Base-by-base conservation (phyloP, 2,797 vertebrate genomes). In the Falco peregrinus region DNA sequence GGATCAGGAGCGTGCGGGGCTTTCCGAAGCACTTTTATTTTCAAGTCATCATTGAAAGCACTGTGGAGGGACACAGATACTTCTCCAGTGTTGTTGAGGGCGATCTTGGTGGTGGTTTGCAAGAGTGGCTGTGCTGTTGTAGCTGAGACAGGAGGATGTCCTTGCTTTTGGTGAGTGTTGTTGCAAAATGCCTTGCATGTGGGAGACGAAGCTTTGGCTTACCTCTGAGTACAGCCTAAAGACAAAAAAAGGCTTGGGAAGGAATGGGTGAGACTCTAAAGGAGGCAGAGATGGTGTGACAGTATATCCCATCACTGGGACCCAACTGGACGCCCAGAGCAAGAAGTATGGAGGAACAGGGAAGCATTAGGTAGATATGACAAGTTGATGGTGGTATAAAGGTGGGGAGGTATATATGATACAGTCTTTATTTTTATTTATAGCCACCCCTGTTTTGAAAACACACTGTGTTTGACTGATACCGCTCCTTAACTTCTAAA, bases 141-240 rank as follows among this genome's bases (percentile, higher is more conserved):
- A n/a, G 37, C 33, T 39, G 11, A 11, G 63, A 4, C 51, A 25
- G 73, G 82, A 67, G 47, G 73, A 60, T 1, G 6, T 41, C 1
- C 5, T 43, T 47, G 50, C 48, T 48, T 76, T 59, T 28, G 43
- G 77, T 33, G 57, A 63, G 25, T 8, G 35, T 50, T 73, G 67
- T 60, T 33, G 8, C 9, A 2, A 16, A 16, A 19, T 1, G 1
- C 43, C 53, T 48, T 21, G n/a, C 16, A 5, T 2, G 2, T 0
- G 8, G 29, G 37, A 47, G 54, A 11, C 70, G 57, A 59, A 90
- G 53, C 33, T 74, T 64, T 50, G 25, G 63, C 14, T 91, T 37
- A 10, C 18, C 33, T 65, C 39, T 26, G 54, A 45, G 57, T 3
- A 5, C 74, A 83, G 39, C 51, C 77, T 67, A 4, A 21, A 60